These are phyloP conservation scores for Aphodius granarius DNA, from an alignment of 2,888 invertebrate genomes.

Conservation along the genomic window DNA sequence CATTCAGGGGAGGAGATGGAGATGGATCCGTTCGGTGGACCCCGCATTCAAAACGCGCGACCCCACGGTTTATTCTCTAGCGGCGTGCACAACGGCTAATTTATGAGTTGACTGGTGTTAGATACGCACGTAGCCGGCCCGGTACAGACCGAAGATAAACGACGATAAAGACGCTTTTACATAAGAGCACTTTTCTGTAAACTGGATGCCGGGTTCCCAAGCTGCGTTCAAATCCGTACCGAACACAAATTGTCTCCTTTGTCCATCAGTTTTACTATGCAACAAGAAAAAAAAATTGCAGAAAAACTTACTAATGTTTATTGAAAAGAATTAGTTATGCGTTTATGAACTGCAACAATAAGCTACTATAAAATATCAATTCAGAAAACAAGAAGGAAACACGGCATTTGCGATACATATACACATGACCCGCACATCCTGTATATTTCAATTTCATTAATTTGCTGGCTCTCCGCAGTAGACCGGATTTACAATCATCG, in stretches of 20 bases:
- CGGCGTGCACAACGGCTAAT: conserved; percentile 25
- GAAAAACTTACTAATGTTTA: no score
- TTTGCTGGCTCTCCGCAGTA: not conserved
- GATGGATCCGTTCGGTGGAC: not conserved
- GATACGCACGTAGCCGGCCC: conserved; percentile 43
- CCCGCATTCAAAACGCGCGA: not conserved
- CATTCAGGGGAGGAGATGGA: not conserved
- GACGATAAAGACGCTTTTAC: conserved; percentile 44
- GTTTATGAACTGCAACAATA: not conserved
- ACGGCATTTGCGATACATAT: not conserved
- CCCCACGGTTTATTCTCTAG: not conserved
- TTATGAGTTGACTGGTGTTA: conserved; percentile 45
- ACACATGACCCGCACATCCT: not conserved
- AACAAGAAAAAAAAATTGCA: not conserved
- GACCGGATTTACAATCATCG: not conserved
- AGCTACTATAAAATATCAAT: not conserved
- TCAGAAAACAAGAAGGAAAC: not conserved
- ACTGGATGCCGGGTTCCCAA: not conserved
- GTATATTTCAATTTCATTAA: not conserved
- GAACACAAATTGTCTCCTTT: not conserved
- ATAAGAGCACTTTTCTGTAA: conserved; percentile 32
- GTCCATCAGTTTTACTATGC: not conserved
- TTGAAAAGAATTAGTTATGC: no score
- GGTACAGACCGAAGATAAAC: conserved; percentile 40
- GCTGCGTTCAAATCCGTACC: not conserved